Conservation (phyloP, 2,797 vertebrate genomes). For the Pangasius macronema region DNA sequence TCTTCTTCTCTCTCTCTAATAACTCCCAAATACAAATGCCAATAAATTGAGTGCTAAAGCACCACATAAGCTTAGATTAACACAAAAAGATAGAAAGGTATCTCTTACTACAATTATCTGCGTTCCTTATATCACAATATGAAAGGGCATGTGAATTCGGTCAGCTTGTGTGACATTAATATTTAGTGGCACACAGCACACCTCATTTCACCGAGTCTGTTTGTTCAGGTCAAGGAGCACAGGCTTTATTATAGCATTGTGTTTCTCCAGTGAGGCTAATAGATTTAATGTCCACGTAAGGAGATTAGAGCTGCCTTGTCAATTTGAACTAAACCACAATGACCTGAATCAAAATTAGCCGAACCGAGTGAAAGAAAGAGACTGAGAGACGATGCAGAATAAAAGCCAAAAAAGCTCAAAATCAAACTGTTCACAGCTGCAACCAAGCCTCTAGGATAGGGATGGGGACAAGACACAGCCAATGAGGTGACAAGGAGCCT, state of each 20-base stretch:
- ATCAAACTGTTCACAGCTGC: conserved; percentile 7
- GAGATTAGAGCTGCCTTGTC: not conserved
- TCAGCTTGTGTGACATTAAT: not conserved
- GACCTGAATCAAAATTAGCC: not conserved
- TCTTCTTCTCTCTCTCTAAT: no score
- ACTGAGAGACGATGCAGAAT: not conserved
- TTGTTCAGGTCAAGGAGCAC: not conserved
- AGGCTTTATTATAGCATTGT: not conserved
- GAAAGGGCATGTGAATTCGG: not conserved
- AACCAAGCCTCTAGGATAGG: not conserved
- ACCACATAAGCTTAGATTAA: not conserved
- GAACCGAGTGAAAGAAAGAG: not conserved
- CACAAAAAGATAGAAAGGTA: not conserved
- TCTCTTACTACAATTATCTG: not conserved
- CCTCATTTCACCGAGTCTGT: not conserved
- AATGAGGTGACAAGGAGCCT: not conserved
- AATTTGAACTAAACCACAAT: no score
- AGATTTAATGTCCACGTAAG: conserved; percentile 3
- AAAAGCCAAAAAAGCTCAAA: not conserved
- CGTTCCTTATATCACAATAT: not conserved
- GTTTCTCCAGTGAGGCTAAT: not conserved
- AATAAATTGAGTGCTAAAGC: not conserved
- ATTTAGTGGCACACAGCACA: not conserved
- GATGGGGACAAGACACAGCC: not conserved
- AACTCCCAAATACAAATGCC: not conserved